Evolutionary conservation across 2,113 vertebrate species (phyloP).

Genomic region (Gymnarchus niloticus): DNA sequence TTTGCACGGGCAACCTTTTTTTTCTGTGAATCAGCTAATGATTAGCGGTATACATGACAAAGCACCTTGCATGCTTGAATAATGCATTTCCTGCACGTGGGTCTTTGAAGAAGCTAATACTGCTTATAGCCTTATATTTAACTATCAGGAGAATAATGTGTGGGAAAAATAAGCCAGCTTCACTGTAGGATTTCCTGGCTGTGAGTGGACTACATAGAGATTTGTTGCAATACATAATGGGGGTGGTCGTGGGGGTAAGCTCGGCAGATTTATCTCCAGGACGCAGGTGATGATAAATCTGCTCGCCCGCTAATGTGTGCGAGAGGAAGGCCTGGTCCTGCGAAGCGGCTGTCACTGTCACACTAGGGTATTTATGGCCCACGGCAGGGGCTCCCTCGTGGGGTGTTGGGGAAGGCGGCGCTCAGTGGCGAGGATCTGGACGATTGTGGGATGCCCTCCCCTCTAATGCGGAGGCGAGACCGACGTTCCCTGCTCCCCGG

Average conservation of each 20-base stretch:
- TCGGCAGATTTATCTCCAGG: slow-evolving; percentile 75
- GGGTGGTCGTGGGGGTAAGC: slow-evolving; percentile 57
- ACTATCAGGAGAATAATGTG: slow-evolving; percentile 61
- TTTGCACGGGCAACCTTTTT: neutral
- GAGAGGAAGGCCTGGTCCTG: slow-evolving; percentile 78
- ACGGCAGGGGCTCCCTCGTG: slow-evolving; percentile 78
- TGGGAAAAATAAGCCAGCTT: slow-evolving; percentile 51
- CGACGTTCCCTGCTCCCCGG: slow-evolving; percentile 71
- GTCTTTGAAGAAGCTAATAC: slow-evolving; percentile 1
- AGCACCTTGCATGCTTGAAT: slow-evolving; percentile 1
- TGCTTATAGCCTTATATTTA: slow-evolving; percentile 56
- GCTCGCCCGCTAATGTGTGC: slow-evolving; percentile 79
- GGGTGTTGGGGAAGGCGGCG: slow-evolving; percentile 70
- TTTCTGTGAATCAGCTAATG: neutral
- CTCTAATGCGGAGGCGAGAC: slow-evolving; percentile 38
- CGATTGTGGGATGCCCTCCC: neutral
- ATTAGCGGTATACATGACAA: neutral
- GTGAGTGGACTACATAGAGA: slow-evolving; percentile 78
- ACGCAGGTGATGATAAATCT: slow-evolving; percentile 83
- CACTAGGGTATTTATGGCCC: slow-evolving; percentile 76
- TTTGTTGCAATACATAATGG: slow-evolving; percentile 73
- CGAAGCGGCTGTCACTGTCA: slow-evolving; percentile 59
- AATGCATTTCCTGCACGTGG: neutral
- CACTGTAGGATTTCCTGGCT: slow-evolving; percentile 68
- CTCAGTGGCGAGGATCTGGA: neutral